These are phyloP conservation scores for Diphyllodes magnificus DNA, from an alignment of 2,113 vertebrate genomes.

Conservation along the genomic window DNA sequence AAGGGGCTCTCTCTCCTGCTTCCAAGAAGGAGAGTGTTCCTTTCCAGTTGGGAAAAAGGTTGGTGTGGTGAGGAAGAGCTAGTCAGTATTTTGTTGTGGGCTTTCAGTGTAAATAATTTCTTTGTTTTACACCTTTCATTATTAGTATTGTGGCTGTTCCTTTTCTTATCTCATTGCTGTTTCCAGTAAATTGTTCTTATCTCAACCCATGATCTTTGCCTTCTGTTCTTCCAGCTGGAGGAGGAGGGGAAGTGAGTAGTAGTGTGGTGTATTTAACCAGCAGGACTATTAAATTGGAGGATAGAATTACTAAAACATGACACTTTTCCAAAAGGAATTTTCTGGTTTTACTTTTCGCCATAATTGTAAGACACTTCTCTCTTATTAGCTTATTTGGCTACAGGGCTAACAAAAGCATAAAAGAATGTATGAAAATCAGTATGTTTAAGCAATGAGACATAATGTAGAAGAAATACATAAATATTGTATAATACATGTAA, in stretches of 20 bases:
- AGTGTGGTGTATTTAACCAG: neutral
- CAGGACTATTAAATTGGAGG: neutral
- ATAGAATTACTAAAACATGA: neutral
- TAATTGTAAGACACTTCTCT: neutral
- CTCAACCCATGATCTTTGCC: neutral
- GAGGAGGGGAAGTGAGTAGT: neutral
- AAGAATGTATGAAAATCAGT: neutral
- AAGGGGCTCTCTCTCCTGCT: neutral
- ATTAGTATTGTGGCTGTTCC: neutral
- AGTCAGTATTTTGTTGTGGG: fast-evolving
- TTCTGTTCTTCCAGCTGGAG: neutral
- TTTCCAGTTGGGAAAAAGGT: neutral
- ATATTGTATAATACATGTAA: neutral
- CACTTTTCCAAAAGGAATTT: neutral
- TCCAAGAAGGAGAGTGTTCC: neutral
- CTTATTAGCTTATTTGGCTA: neutral
- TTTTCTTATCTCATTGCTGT: neutral
- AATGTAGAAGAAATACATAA: neutral
- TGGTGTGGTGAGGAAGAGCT: neutral
- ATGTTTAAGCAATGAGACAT: neutral
- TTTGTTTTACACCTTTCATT: neutral
- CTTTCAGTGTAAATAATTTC: neutral
- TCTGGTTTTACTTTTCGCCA: neutral
- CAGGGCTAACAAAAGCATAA: neutral
- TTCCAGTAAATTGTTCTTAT: neutral